Percentiles rank a stretch among this genome's conserved stretches.
These are phyloP conservation scores for Lophius piscatorius DNA, from an alignment of 2,113 vertebrate genomes.

Conservation along the genomic window DNA sequence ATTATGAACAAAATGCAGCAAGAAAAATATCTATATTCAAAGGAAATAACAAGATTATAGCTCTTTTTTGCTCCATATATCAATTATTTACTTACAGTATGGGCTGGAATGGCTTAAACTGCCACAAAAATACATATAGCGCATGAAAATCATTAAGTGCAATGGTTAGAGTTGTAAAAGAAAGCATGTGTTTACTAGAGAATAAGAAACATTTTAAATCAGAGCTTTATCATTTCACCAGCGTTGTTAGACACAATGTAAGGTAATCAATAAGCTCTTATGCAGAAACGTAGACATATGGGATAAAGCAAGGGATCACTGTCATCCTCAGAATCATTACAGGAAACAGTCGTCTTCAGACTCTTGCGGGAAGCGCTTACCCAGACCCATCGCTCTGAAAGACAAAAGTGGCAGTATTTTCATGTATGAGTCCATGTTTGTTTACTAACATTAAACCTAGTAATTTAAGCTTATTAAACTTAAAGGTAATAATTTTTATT, in stretches of 20 bases:
- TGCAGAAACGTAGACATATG: neutral
- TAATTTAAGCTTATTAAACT: too few species aligned
- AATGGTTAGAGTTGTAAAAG: neutral
- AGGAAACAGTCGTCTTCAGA: slow-evolving; percentile 14
- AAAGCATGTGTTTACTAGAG: neutral
- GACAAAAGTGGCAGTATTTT: slow-evolving; percentile 51
- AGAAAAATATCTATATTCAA: too few species aligned
- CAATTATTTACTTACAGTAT: slow-evolving; percentile 2
- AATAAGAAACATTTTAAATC: neutral
- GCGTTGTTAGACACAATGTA: slow-evolving; percentile 10
- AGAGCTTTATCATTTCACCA: slow-evolving; percentile 46
- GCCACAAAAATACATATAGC: neutral
- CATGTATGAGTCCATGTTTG: neutral
- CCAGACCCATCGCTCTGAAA: slow-evolving; percentile 65
- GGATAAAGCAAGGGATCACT: neutral
- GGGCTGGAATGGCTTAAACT: neutral
- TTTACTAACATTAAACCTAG: neutral
- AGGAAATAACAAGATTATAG: too few species aligned
- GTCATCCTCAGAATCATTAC: slow-evolving; percentile 19
- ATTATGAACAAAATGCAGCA: too few species aligned
- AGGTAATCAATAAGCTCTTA: slow-evolving; percentile 38
- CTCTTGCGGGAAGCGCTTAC: slow-evolving; percentile 24
- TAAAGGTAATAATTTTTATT: too few species aligned
- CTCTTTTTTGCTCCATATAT: too few species aligned
- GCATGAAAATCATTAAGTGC: neutral